Base-by-base conservation (phyloP, 1,140 invertebrate species). In the Cepaea nemoralis region DNA sequence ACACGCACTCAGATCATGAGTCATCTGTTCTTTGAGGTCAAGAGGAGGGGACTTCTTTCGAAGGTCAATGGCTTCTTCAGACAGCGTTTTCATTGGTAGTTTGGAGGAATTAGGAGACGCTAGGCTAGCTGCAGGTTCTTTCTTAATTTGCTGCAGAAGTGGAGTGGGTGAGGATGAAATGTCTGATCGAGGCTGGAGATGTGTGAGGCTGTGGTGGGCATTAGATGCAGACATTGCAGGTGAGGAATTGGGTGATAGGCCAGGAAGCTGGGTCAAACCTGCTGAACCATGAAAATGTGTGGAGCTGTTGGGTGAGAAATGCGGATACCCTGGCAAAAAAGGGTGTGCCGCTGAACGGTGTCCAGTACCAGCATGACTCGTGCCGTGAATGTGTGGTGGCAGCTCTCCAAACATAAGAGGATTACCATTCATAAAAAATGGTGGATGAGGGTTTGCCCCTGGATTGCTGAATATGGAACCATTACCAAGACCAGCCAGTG, bases 51-150 rank as follows among this genome's bases (percentile, higher is more conserved):
- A 82, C 40, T 71, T 82, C 78, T 80, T 80, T 33, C 78, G 40
- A 19, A 80, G 48, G 33, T 80, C 78, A 33, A 83, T 77, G 14
- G 85, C 82, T 45, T 83, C 83, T 6, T 76, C 80, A 35, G 39
- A 81, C 45, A 78, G 81, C 1, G 48, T 59, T 42, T 66, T 73
- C 19, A 31, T 75, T 14, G 77, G 59, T 33, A 48, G 45, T 37
- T 83, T 83, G 59, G 82, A 40, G 0, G 71, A 76, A 33, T 76
- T 24, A 73, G 80, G 74, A 70, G 84, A 82, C 67, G 80, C 77
- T 48, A 67, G 67, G 69, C 48, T 35, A 3, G 50, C 14, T 50
- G 35, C 33, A 35, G 33, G 75, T 31, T 79, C 77, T 69, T 69
- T 79, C 48, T 79, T 79, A 8, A 79, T 79, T 67, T 79, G 77